A percentile compares a stretch with the other conserved stretches of the same genome.
Evolutionary conservation across 1,140 invertebrate genomes (phyloP).

Genomic region (Diabrotica virgifera): DNA sequence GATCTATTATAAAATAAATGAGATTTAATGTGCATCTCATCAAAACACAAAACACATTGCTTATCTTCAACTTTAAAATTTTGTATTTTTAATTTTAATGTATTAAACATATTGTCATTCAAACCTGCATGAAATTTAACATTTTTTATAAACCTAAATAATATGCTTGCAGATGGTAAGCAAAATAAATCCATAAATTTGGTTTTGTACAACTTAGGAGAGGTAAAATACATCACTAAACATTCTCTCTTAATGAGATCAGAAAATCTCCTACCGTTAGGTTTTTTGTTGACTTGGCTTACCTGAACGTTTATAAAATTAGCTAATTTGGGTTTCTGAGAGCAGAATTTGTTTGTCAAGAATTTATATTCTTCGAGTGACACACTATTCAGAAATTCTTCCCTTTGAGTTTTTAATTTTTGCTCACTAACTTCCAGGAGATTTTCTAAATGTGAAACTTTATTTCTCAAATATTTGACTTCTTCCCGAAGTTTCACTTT

Average conservation of each 20-base stretch:
- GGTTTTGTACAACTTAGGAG: constrained; percentile 8
- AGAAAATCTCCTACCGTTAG: constrained; percentile 8
- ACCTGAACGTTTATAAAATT: constrained; percentile 14
- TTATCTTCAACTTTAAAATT: too few relatives aligned
- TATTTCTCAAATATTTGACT: not conserved
- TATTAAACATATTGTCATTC: not conserved
- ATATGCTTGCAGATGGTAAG: not conserved
- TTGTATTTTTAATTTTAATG: too few relatives aligned
- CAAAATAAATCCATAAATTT: constrained; percentile 4
- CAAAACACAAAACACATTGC: constrained; percentile 22
- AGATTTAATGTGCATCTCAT: constrained; percentile 30
- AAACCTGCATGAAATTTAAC: constrained; percentile 5
- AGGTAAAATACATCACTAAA: constrained; percentile 7
- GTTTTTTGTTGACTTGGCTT: not conserved
- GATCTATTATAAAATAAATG: constrained; percentile 15
- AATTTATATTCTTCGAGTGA: not conserved
- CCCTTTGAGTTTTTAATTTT: not conserved
- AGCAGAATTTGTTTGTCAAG: constrained; percentile 4
- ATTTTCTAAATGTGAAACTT: not conserved
- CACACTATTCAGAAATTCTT: not conserved
- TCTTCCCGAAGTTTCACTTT: not conserved
- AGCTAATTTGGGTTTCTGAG: not conserved
- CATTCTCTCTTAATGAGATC: constrained; percentile 3
- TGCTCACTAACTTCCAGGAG: not conserved
- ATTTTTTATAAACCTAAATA: not conserved